Percentiles rank a stretch among this genome's conserved stretches.
Conservation (phyloP, 2,888 invertebrate species). For the Polyploca ridens region DNA sequence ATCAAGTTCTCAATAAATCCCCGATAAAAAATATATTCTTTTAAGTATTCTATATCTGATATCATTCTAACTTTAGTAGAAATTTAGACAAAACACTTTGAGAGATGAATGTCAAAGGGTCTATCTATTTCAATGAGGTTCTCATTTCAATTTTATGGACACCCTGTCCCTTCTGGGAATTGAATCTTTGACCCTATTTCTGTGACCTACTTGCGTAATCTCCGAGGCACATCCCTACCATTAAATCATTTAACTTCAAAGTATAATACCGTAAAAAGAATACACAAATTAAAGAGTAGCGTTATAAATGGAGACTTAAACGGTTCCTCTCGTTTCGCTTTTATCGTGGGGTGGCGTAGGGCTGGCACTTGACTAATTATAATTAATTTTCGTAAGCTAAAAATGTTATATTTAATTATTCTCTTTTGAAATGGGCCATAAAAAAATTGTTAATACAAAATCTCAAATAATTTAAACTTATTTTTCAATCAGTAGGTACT, state of each 20-base stretch:
- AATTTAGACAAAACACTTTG: conserved; percentile 1
- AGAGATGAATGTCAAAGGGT: conserved; percentile 7
- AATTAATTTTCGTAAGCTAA: not conserved
- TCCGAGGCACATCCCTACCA: conserved; percentile 3
- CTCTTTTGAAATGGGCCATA: not conserved
- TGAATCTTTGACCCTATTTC: conserved; percentile 9
- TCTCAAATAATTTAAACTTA: too few species aligned
- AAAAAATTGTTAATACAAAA: too few species aligned
- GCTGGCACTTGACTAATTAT: conserved; percentile 29
- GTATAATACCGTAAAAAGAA: conserved; percentile 10
- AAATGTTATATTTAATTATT: not conserved
- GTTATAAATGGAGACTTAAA: conserved; percentile 60
- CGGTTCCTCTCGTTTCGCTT: conserved; percentile 50
- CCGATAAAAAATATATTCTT: not conserved
- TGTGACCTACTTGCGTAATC: conserved; percentile 7
- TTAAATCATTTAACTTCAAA: conserved; percentile 11
- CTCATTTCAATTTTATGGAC: conserved; percentile 12
- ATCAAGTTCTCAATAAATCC: not conserved
- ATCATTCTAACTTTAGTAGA: not conserved
- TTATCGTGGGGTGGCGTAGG: conserved; percentile 45
- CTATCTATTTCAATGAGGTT: conserved; percentile 11
- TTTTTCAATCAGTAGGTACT: too few species aligned
- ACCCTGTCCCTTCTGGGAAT: conserved; percentile 9
- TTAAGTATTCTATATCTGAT: not conserved
- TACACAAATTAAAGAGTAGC: conserved; percentile 18